Conservation (phyloP, 1,140 invertebrate species). For the Semibalanus balanoides region DNA sequence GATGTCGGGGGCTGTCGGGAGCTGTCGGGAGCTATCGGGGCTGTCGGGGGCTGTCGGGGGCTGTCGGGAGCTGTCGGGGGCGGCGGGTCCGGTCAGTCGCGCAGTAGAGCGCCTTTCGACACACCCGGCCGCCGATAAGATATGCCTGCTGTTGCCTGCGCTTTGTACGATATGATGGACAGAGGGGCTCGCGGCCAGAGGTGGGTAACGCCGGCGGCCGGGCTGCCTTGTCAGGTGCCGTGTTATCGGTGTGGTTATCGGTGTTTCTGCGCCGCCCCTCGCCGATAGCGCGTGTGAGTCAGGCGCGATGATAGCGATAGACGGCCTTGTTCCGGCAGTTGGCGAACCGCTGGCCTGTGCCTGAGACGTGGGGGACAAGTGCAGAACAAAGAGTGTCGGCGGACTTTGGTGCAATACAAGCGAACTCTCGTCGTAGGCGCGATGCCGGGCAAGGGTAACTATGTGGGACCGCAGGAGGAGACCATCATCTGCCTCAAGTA, state of each 20-base stretch:
- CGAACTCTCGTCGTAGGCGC: too few relatives aligned
- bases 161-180: neutral
- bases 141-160: neutral
- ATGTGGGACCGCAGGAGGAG: constrained; percentile 7
- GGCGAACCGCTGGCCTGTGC: too few relatives aligned
- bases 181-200: neutral
- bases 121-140: neutral
- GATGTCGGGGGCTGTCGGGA: too few relatives aligned
- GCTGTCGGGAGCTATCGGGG: too few relatives aligned
- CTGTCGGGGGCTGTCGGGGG: too few relatives aligned
- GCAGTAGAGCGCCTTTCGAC: too few relatives aligned
- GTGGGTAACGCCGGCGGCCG: neutral
- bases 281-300: neutral
- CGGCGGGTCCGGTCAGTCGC: too few relatives aligned
- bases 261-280: neutral
- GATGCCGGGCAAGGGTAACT: neutral
- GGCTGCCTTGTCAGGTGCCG: neutral
- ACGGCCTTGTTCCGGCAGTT: neutral
- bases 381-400: neutral
- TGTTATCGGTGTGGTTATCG: neutral
- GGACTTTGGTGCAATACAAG: neutral
- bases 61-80: too few relatives aligned
- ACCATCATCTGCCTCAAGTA: constrained; percentile 20
- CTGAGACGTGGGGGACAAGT: too few relatives aligned
- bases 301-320: neutral